A percentile compares a stretch with the other conserved stretches of the same genome.
These are phyloP conservation scores for Oligia latruncula DNA, from an alignment of 2,888 invertebrate genomes.

Conservation along the genomic window DNA sequence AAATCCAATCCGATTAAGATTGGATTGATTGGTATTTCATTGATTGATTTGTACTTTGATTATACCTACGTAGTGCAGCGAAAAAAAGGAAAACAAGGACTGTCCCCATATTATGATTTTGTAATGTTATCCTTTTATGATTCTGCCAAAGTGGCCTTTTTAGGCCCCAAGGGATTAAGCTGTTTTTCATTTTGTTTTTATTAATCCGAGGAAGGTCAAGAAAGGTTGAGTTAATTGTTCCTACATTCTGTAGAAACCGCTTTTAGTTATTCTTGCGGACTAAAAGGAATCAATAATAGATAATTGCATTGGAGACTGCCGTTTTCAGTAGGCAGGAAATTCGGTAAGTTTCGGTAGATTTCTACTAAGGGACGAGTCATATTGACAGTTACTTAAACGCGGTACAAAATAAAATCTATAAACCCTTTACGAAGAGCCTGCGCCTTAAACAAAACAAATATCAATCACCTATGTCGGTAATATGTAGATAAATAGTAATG, in stretches of 20 bases:
- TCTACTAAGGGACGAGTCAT: too few species aligned
- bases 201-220: too few species aligned
- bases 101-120: too few species aligned
- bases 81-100: too few species aligned
- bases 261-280: background rate
- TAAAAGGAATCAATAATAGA: background rate
- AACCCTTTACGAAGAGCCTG: conserved; percentile 3
- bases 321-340: background rate
- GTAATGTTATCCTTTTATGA: too few species aligned
- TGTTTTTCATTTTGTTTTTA: background rate
- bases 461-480: conserved; percentile 66
- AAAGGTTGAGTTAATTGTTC: background rate
- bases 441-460: conserved; percentile 63
- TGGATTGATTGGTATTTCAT: too few species aligned
- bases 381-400: background rate
- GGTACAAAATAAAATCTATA: background rate
- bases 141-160: too few species aligned
- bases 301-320: background rate
- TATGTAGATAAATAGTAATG: conserved; percentile 72
- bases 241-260: background rate
- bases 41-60: too few species aligned
- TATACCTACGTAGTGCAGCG: too few species aligned
- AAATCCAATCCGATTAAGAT: too few species aligned
- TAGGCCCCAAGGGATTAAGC: background rate
- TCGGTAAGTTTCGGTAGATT: background rate